Evolutionary conservation across 2,113 vertebrate species (phyloP).

Genomic region (Varanus salvator): DNA sequence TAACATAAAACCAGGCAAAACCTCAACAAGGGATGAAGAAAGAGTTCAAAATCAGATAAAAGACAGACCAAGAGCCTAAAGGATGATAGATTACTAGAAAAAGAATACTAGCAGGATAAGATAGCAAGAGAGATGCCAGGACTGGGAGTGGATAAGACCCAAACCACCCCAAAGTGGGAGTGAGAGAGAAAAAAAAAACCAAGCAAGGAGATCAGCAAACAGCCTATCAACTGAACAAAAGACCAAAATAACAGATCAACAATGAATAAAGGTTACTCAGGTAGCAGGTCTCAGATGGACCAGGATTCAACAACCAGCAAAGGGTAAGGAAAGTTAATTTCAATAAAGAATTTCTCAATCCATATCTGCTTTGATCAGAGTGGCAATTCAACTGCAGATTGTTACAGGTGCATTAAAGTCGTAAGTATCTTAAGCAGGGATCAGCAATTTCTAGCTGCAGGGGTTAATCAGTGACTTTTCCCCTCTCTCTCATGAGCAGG

Average conservation of each 20-base stretch:
- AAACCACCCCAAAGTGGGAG: neutral
- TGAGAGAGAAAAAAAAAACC: neutral
- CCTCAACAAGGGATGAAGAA: neutral
- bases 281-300: neutral
- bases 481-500: no score
- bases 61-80: neutral
- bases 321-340: no score
- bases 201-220: neutral
- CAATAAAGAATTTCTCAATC: neutral
- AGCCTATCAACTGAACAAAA: neutral
- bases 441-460: neutral
- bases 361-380: neutral
- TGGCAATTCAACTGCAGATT: conserved; percentile 51
- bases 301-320: neutral
- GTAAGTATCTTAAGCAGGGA: neutral
- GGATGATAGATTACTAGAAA: neutral
- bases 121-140: neutral
- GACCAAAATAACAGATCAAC: no score
- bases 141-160: neutral
- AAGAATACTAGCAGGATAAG: neutral
- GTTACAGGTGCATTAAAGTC: conserved; percentile 35
- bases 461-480: neutral
- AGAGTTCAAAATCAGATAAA: neutral
- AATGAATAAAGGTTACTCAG: neutral
- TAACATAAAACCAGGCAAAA: neutral